Percentiles rank a stretch among this genome's conserved stretches.
These are phyloP conservation scores for Trochalopteron elliotii DNA, from an alignment of 2,113 vertebrate species.

Conservation along the genomic window DNA sequence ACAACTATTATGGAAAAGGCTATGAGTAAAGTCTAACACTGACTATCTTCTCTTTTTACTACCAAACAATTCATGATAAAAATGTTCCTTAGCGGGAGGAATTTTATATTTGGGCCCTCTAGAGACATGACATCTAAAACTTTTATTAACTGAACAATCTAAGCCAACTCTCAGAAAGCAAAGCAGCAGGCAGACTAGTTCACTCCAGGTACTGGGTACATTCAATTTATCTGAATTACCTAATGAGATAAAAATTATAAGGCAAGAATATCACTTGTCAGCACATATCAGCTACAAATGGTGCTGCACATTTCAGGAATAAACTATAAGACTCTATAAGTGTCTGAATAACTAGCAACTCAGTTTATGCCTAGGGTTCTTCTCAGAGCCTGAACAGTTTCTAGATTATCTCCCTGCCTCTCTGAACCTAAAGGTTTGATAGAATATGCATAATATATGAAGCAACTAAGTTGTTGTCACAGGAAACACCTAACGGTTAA, in stretches of 20 bases:
- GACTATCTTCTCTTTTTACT: neutral
- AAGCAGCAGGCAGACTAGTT: slow-evolving; percentile 18
- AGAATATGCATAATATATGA: neutral
- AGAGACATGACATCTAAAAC: slow-evolving; percentile 20
- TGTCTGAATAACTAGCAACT: slow-evolving; percentile 1
- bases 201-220: neutral
- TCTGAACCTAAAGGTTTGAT: neutral
- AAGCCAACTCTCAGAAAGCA: slow-evolving; percentile 23
- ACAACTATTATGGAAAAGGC: neutral
- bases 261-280: slow-evolving; percentile 60
- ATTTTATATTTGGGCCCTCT: neutral
- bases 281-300: slow-evolving; percentile 47
- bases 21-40: neutral
- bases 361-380: neutral
- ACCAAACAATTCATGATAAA: neutral
- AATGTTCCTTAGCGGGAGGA: neutral
- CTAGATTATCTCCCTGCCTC: neutral
- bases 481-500: neutral
- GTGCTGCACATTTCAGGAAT: slow-evolving; percentile 18
- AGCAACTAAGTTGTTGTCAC: neutral
- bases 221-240: slow-evolving; percentile 49
- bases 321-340: slow-evolving; percentile 25
- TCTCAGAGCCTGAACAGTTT: neutral
- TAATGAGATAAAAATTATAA: slow-evolving; percentile 6
- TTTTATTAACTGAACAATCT: slow-evolving; percentile 28